These are phyloP conservation scores for Alethe castanea DNA, from an alignment of 2,113 vertebrate species.

Conservation along the genomic window DNA sequence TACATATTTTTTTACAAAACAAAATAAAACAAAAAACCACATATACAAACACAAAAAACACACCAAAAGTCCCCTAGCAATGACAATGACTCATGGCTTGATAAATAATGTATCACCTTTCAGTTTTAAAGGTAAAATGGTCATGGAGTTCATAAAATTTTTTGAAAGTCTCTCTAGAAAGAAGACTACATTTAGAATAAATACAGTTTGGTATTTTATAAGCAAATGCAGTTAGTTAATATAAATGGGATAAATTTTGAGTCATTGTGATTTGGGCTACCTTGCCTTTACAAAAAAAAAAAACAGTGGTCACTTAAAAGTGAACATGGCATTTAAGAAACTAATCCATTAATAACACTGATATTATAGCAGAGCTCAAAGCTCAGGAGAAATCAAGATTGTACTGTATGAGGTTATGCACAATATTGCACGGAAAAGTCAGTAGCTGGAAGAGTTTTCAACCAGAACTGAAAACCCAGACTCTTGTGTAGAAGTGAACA, in stretches of 20 bases:
- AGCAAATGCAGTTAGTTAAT: background rate
- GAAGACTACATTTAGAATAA: background rate
- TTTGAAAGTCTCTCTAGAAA: background rate
- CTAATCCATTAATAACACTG: background rate
- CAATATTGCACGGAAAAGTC: background rate
- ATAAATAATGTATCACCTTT: background rate
- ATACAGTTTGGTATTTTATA: background rate
- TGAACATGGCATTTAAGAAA: background rate
- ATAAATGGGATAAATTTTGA: background rate
- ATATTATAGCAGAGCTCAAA: background rate
- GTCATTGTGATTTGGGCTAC: background rate
- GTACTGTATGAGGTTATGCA: background rate
- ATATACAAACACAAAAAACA: background rate
- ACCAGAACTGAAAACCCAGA: background rate
- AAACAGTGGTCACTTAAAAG: background rate
- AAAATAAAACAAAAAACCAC: accelerated
- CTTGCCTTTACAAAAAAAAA: background rate
- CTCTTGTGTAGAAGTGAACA: accelerated
- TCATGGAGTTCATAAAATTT: background rate
- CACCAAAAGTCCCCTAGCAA: background rate
- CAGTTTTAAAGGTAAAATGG: background rate
- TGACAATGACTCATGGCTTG: background rate
- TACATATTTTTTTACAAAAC: background rate
- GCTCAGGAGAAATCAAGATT: background rate
- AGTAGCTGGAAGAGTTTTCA: background rate